phyloP scores from a whole-genome alignment of 35 echinoderm and acorn worm genomes.

The Hemicentrotus pulcherrimus region DNA sequence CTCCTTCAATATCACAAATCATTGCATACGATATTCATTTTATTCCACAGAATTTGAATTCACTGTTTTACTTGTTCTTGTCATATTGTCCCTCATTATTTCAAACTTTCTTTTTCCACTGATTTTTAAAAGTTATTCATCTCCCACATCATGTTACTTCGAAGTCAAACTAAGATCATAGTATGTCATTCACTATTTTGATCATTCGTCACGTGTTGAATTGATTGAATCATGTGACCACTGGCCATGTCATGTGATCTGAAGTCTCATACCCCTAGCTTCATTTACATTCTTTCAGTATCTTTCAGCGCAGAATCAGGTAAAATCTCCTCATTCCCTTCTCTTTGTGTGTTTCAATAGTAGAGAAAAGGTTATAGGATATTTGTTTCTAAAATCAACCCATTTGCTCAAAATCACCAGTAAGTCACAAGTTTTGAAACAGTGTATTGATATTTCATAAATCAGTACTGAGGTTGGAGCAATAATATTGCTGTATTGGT shows the following conservation, averaged over 20 bases:
- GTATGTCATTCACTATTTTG: neutral
- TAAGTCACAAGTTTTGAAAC: neutral
- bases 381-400: neutral
- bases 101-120: neutral
- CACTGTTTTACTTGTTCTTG: neutral
- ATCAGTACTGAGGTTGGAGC: too few relatives aligned
- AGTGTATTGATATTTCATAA: too few relatives aligned
- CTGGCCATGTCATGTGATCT: conserved; percentile 14
- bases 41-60: neutral
- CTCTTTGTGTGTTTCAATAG: neutral
- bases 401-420: neutral
- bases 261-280: conserved; percentile 24
- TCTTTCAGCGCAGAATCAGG: conserved; percentile 37
- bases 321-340: conserved; percentile 15
- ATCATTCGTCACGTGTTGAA: neutral
- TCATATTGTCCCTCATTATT: neutral
- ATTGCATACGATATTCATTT: neutral
- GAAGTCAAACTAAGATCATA: too few relatives aligned
- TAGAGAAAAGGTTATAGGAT: neutral
- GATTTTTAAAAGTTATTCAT: neutral
- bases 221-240: neutral
- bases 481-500: too few relatives aligned
- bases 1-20: neutral
- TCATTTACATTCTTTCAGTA: conserved; percentile 42
- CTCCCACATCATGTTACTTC: too few relatives aligned